Percentiles rank a stretch among this genome's conserved stretches.
Evolutionary conservation across 2,888 invertebrate genomes (phyloP).

Genomic region (Dryobota labecula): DNA sequence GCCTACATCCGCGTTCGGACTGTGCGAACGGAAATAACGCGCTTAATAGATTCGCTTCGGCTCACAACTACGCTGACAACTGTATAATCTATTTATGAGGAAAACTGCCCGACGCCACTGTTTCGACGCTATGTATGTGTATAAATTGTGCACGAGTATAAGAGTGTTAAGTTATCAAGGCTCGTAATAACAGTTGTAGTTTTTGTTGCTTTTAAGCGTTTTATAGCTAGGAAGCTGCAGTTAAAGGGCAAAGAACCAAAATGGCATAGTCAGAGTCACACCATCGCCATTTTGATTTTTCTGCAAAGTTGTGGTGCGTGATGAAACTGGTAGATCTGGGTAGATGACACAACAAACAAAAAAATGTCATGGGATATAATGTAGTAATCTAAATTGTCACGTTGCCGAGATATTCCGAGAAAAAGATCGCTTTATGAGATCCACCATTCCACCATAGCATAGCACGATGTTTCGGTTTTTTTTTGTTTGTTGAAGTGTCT

Average conservation of each 20-base stretch:
- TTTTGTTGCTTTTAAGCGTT: neutral
- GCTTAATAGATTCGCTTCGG: conserved; percentile 90
- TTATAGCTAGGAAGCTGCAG: neutral
- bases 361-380: neutral
- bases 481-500: neutral
- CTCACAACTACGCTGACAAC: conserved; percentile 88
- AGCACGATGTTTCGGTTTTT: too few species aligned
- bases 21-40: conserved; percentile 88
- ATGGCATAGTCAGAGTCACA: neutral
- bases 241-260: too few species aligned
- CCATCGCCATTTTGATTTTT: neutral
- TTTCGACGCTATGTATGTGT: conserved; percentile 43
- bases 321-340: neutral
- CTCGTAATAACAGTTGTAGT: neutral
- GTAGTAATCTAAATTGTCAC: too few species aligned
- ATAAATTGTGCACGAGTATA: conserved; percentile 12
- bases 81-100: conserved; percentile 89
- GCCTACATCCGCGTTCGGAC: conserved; percentile 64
- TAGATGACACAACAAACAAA: neutral
- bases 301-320: rapidly evolving
- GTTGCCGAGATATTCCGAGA: too few species aligned
- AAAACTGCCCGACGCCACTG: conserved; percentile 77
- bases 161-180: conserved; percentile 18
- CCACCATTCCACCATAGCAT: too few species aligned
- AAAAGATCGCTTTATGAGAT: too few species aligned